These are phyloP conservation scores for Crenuchus spilurus DNA, from an alignment of 2,797 vertebrate species.

Conservation along the genomic window DNA sequence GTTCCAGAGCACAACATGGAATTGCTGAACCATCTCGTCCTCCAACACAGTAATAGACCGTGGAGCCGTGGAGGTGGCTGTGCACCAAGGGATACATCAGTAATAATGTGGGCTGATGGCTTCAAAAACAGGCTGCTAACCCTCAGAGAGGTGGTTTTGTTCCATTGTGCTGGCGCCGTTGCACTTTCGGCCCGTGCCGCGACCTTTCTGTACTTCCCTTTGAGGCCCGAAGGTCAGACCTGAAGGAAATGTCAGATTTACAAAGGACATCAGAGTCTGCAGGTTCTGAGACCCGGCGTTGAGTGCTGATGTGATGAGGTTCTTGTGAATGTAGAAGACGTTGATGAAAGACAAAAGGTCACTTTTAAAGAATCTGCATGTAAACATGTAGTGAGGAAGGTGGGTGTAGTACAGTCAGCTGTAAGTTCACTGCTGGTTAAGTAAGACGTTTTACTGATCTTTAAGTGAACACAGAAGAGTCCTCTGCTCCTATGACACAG, in stretches of 20 bases:
- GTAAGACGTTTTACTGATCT: no score
- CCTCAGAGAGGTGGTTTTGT: conserved; percentile 7
- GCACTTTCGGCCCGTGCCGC: neutral
- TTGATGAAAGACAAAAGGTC: no score
- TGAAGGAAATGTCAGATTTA: conserved; percentile 27
- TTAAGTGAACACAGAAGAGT: no score
- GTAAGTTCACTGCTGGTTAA: no score
- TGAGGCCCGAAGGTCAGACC: conserved; percentile 1
- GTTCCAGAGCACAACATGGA: conserved; percentile 32
- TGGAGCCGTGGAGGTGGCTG: neutral
- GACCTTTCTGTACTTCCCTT: conserved; percentile 41
- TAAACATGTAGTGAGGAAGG: no score
- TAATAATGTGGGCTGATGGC: neutral
- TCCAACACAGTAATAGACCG: conserved; percentile 22
- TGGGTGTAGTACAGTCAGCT: no score
- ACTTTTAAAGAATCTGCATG: no score
- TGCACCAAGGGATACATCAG: conserved; percentile 18
- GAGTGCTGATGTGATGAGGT: neutral
- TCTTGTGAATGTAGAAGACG: no score
- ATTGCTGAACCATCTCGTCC: conserved; percentile 17
- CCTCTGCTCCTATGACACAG: no score
- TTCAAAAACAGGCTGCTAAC: neutral
- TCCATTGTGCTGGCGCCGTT: conserved; percentile 24
- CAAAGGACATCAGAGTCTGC: conserved; percentile 23
- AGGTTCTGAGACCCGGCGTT: no score